Conservation (phyloP, 2,888 invertebrate species). For the Girardia tigrina region DNA sequence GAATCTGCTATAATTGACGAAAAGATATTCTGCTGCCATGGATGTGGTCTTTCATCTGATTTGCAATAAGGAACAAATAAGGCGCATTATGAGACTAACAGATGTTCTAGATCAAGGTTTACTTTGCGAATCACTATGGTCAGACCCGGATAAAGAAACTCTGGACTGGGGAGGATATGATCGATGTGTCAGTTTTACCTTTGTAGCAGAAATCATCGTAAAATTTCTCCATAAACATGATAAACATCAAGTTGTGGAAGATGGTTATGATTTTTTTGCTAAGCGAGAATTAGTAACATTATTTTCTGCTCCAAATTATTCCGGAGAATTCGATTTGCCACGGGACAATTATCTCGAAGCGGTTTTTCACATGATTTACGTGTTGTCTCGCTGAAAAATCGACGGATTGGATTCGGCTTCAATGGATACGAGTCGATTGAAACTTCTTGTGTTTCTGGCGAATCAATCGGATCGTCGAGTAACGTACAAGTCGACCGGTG, state of each 20-base stretch:
- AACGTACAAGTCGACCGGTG: no score
- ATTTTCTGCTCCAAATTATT: constrained; percentile 95
- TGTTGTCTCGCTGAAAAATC: no score
- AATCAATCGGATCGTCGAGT: no score
- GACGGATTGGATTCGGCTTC: no score
- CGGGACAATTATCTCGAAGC: no score
- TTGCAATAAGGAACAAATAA: constrained; percentile 62
- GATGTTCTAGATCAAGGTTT: constrained; percentile 56
- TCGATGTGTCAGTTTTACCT: constrained; percentile 95
- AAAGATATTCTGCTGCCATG: constrained; percentile 64
- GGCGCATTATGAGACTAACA: constrained; percentile 56
- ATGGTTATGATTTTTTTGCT: constrained; percentile 97
- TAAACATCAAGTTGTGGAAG: constrained; percentile 68
- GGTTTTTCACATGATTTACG: no score
- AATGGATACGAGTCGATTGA: no score
- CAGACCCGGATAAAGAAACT: constrained; percentile 59
- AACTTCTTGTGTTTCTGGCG: no score
- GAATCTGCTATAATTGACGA: constrained; percentile 90
- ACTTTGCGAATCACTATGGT: constrained; percentile 56
- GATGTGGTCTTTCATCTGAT: constrained; percentile 71
- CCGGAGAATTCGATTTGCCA: constrained; percentile 97
- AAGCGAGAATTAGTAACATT: constrained; percentile 90
- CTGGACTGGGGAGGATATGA: constrained; percentile 99
- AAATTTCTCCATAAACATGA: constrained; percentile 99
- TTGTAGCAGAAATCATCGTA: constrained; percentile 95